phyloP scores from a whole-genome alignment of 1,140 invertebrate genomes.

The Drosophila nebulosa region DNA sequence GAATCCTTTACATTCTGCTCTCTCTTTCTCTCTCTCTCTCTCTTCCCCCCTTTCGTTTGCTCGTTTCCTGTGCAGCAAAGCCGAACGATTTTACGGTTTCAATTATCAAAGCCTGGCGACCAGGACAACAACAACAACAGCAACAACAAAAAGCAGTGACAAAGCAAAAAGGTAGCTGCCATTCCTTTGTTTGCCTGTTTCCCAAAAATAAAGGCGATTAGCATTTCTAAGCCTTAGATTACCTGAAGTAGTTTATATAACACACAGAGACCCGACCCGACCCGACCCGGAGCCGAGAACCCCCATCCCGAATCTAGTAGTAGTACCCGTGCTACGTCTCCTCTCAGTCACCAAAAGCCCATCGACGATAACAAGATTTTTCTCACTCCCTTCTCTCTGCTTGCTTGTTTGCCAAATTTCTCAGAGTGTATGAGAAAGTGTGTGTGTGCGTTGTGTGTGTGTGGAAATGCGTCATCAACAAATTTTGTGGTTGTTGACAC shows the following conservation, averaged over 20 bases:
- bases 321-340: not conserved
- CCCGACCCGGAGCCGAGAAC: not conserved
- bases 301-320: no score
- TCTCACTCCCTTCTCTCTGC: constrained; percentile 24
- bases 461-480: constrained; percentile 27
- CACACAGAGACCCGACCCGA: no score
- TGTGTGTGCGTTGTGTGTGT: not conserved
- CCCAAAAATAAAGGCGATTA: constrained; percentile 73
- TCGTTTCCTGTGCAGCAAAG: constrained; percentile 48
- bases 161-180: constrained; percentile 65
- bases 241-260: constrained; percentile 77
- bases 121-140: no score
- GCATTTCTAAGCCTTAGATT: constrained; percentile 78
- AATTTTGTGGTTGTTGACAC: constrained; percentile 27
- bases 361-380: constrained; percentile 68
- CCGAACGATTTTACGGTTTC: constrained; percentile 72
- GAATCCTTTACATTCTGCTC: constrained; percentile 53
- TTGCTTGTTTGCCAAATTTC: constrained; percentile 42
- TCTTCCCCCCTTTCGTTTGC: constrained; percentile 7
- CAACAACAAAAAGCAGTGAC: constrained; percentile 50
- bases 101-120: constrained; percentile 68
- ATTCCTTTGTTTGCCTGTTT: constrained; percentile 22
- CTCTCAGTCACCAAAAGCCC: not conserved
- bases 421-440: not conserved
- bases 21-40: no score